Conservation (phyloP, 2,113 vertebrate species). For the Oryzias curvinotus region DNA sequence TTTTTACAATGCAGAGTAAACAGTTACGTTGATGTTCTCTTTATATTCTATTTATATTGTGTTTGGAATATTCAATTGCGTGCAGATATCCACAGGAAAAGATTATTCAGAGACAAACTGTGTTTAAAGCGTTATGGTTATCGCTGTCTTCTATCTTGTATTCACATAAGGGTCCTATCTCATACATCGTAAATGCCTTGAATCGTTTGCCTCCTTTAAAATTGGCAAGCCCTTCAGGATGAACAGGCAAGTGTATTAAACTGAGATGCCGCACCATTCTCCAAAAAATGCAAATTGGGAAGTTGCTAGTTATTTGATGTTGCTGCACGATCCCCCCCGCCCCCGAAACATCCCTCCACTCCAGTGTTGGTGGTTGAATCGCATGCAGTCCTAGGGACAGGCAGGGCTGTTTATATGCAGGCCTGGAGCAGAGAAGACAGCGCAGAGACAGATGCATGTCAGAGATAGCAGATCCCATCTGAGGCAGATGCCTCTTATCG, state of each 20-base stretch:
- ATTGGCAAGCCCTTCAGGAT: constrained; percentile 72
- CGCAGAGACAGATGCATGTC: constrained; percentile 81
- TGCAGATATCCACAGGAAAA: constrained; percentile 55
- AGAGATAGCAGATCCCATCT: constrained; percentile 83
- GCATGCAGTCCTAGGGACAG: constrained; percentile 75
- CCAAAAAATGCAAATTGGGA: constrained; percentile 76
- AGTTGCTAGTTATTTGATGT: constrained; percentile 80
- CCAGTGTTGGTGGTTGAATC: constrained; percentile 74
- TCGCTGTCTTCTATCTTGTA: constrained; percentile 68
- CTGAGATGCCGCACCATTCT: constrained; percentile 65
- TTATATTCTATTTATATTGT: constrained; percentile 13
- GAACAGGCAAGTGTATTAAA: constrained; percentile 63
- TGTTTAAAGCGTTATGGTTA: constrained; percentile 59
- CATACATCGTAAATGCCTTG: constrained; percentile 65
- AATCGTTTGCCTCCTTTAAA: constrained; percentile 67
- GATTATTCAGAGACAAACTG: constrained; percentile 61
- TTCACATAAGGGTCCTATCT: constrained; percentile 70
- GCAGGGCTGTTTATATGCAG: constrained; percentile 77
- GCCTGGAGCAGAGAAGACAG: constrained; percentile 76
- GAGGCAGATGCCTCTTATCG: constrained; percentile 73
- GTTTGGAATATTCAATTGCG: constrained; percentile 15
- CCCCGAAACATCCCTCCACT: constrained; percentile 63
- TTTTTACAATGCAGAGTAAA: constrained; percentile 40
- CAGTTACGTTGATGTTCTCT: constrained; percentile 34
- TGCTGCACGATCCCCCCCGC: constrained; percentile 51